These are phyloP conservation scores for Rhynchonycteris naso DNA, from an alignment of 2,797 vertebrate species.

Conservation along the genomic window DNA sequence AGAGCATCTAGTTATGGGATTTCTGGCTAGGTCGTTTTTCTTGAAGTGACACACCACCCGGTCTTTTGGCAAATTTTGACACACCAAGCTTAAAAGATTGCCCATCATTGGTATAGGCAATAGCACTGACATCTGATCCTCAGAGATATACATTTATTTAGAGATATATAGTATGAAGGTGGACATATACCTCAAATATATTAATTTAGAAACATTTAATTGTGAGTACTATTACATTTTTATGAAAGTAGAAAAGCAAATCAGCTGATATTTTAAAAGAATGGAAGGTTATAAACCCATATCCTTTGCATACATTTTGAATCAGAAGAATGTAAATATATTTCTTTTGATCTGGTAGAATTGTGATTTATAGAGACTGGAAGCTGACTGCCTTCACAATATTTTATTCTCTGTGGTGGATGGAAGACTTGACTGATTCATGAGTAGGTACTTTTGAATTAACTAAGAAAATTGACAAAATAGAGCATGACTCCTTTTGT, in stretches of 20 bases:
- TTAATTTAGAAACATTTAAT: slow-evolving; percentile 11
- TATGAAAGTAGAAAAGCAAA: not conserved
- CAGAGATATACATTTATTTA: not conserved
- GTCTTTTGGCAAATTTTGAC: too few relatives aligned
- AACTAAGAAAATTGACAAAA: slow-evolving; percentile 57
- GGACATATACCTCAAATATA: not conserved
- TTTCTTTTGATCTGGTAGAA: not conserved
- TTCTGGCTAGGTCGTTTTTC: too few relatives aligned
- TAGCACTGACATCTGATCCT: not conserved
- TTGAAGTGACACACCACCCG: too few relatives aligned
- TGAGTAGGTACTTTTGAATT: slow-evolving; percentile 31
- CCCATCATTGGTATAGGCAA: not conserved
- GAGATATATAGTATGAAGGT: not conserved
- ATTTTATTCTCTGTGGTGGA: not conserved
- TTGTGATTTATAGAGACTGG: not conserved
- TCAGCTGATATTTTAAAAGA: not conserved
- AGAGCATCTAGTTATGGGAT: too few relatives aligned
- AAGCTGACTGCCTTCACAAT: not conserved
- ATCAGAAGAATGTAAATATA: not conserved
- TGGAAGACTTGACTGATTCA: slow-evolving; percentile 25
- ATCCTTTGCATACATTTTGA: slow-evolving; percentile 2
- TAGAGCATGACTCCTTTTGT: slow-evolving; percentile 1
- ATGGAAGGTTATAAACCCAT: not conserved
- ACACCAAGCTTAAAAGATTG: too few relatives aligned
- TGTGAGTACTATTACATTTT: not conserved